Percentiles rank a stretch among this genome's conserved stretches.
These are phyloP conservation scores for Chloroceryle aenea DNA, from an alignment of 2,113 vertebrate genomes.

Conservation along the genomic window DNA sequence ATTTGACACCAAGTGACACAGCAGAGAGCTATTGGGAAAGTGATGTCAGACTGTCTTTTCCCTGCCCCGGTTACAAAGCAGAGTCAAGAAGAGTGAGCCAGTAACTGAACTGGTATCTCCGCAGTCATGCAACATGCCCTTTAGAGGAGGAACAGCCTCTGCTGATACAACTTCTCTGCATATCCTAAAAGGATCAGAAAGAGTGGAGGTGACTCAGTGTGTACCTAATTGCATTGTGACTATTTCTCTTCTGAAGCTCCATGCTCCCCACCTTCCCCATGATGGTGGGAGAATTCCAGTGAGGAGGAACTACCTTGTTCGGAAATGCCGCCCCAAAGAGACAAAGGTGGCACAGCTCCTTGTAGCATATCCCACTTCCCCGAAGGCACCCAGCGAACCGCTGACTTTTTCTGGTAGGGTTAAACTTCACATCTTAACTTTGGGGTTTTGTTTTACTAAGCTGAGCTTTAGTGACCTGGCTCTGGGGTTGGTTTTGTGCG, in stretches of 20 bases:
- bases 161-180: not conserved
- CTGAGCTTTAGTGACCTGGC: not conserved
- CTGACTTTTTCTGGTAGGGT: constrained; percentile 77
- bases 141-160: not conserved
- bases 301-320: constrained; percentile 61
- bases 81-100: not conserved
- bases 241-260: constrained; percentile 70
- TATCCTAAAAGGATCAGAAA: not conserved
- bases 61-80: not conserved
- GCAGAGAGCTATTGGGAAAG: not conserved
- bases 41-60: not conserved
- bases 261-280: constrained; percentile 45
- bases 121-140: fast-evolving
- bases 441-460: not conserved
- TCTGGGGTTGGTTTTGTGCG: not conserved
- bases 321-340: constrained; percentile 66
- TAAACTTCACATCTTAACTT: not conserved
- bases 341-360: constrained; percentile 20
- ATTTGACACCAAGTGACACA: not conserved
- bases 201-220: not conserved
- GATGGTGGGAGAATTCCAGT: constrained; percentile 39
- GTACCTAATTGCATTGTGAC: not conserved
- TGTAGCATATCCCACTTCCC: constrained; percentile 61
- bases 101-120: not conserved
- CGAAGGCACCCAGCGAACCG: constrained; percentile 19